A percentile compares a stretch with the other conserved stretches of the same genome.
phyloP scores from a whole-genome alignment of 2,797 vertebrate species.

The Gambelia wislizenii region DNA sequence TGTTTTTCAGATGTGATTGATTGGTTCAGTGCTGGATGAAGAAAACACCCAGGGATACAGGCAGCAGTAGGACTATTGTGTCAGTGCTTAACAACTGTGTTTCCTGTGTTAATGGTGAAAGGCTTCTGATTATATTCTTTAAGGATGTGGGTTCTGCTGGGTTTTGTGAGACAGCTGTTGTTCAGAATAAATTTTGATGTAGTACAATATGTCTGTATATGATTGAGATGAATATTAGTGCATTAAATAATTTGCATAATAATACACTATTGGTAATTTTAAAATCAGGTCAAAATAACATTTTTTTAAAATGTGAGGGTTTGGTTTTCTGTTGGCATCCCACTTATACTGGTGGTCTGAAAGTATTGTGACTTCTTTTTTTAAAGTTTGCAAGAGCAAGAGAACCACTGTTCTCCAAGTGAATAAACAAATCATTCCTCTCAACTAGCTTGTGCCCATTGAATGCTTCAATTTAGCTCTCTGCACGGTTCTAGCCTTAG shows the following conservation, averaged over 20 bases:
- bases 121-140: not conserved
- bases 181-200: not conserved
- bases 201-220: not conserved
- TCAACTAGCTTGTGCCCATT: not conserved
- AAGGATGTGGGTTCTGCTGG: not conserved
- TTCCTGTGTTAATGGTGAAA: too few relatives aligned
- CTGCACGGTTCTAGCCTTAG: constrained; percentile 19
- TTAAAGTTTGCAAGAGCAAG: too few relatives aligned
- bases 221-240: not conserved
- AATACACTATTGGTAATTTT: not conserved
- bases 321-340: not conserved
- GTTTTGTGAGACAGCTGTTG: not conserved
- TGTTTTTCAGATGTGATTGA: too few relatives aligned
- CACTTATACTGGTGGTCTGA: not conserved
- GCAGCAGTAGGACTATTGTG: too few relatives aligned
- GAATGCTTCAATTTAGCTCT: constrained; percentile 26
- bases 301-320: not conserved
- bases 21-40: too few relatives aligned
- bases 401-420: not conserved
- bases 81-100: too few relatives aligned
- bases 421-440: constrained; percentile 26
- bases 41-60: too few relatives aligned
- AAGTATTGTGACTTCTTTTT: not conserved
- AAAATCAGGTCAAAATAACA: not conserved
- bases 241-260: not conserved